Base-by-base conservation (phyloP, 2,113 vertebrate species). In the Elgaria multicarinata region DNA sequence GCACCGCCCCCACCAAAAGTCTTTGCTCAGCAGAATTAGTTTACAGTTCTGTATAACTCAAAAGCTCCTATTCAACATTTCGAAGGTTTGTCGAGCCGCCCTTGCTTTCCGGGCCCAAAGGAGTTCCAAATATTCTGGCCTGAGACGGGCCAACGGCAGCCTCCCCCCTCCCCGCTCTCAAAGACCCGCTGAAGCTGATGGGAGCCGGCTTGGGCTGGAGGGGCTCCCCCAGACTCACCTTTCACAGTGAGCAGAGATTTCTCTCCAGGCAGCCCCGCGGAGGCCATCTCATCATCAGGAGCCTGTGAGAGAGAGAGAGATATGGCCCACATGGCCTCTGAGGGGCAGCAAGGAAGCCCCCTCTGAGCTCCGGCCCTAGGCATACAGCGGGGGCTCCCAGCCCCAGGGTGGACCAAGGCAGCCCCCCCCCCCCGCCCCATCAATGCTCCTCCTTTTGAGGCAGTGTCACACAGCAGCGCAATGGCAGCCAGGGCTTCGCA, bases 221-320 rank as follows among this genome's bases (percentile, higher is more conserved):
- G 4, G 16, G 13, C 3, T 12, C 69, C 7, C 33, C 20, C 31
- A 18, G 22, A 71, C 95, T 91, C 96, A 99, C 98, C 98, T 98
- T 98, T 99, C 86, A 99, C 93, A 1, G 97, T 98, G 50, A 99
- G 96, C 94, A 98, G 98, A 87, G 98, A 98, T 93, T 98, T 99
- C 94, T 99, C 98, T 39, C 97, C 95, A 87, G 96, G 96, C 62
- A 87, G 97, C 94, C 93, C 94, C 91, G 98, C 98, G 94, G 98
- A 96, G 86, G 98, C 99, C 99, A 99, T 99, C 94, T 96, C 98
- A 98, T 98, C 97, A 97, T 97, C 93, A 95, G 96, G 3, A 1
- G 96, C 94, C 98, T 99, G 96, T n/a, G 97, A 96, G 46, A 91
- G 74, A 96, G 46, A 91, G 74, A 96, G 89, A 95, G 74, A 94